These are phyloP conservation scores for Halisarca cf. caerulea DNA, from an alignment of 37 sponge, comb jelly and placozoan genomes.

Conservation along the genomic window DNA sequence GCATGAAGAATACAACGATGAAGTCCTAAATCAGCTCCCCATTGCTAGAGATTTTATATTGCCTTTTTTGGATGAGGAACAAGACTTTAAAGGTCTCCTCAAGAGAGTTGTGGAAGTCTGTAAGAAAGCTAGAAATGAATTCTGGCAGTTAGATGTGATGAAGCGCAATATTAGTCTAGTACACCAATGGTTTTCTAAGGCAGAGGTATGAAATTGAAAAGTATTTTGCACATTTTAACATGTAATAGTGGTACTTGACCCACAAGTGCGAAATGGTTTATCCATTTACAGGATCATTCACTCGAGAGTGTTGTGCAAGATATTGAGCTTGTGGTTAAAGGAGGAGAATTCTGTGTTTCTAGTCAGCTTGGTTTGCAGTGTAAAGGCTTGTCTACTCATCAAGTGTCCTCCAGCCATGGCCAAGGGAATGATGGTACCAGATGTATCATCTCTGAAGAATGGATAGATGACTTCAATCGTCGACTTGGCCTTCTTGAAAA, in stretches of 20 bases:
- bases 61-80: constrained; percentile 53
- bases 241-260: not conserved
- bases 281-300: not conserved
- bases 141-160: constrained; percentile 68
- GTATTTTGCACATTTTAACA: not conserved
- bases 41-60: constrained; percentile 47
- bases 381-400: not conserved
- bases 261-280: no score
- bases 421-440: no score
- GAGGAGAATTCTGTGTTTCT: not conserved
- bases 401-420: not conserved
- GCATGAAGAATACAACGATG: constrained; percentile 82
- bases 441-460: not conserved
- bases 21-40: constrained; percentile 64
- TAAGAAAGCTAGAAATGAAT: constrained; percentile 5
- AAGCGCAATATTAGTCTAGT: constrained; percentile 52
- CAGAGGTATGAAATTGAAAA: constrained; percentile 31
- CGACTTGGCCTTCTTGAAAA: not conserved
- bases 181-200: constrained; percentile 52
- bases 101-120: not conserved
- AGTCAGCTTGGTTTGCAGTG: not conserved
- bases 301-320: constrained; percentile 14
- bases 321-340: not conserved
- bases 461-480: not conserved
- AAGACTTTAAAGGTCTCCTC: not conserved